A percentile compares a stretch with the other conserved stretches of the same genome.
These are phyloP conservation scores for Periplaneta americana DNA, from an alignment of 1,140 invertebrate species.

Conservation along the genomic window DNA sequence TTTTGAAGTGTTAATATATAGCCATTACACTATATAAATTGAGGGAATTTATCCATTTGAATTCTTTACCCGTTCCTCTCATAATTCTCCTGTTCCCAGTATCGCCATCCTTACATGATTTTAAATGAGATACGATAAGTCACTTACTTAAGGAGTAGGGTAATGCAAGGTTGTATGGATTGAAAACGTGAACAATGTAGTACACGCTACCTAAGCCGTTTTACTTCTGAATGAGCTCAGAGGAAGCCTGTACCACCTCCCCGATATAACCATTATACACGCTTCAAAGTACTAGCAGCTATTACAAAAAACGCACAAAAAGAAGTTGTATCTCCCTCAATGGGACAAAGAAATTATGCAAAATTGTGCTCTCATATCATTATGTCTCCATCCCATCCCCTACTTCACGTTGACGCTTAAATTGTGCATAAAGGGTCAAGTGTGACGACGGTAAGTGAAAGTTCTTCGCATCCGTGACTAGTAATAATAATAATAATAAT, in stretches of 20 bases:
- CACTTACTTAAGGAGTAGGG: too few relatives aligned
- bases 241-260: background rate
- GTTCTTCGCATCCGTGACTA: too few relatives aligned
- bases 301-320: background rate
- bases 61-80: too few relatives aligned
- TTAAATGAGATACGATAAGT: too few relatives aligned
- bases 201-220: background rate
- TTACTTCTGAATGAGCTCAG: background rate
- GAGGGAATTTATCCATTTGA: too few relatives aligned
- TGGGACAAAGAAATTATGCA: background rate
- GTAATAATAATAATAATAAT: too few relatives aligned
- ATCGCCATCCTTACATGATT: too few relatives aligned
- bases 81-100: too few relatives aligned
- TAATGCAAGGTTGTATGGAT: too few relatives aligned
- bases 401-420: background rate
- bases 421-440: background rate
- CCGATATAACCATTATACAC: background rate
- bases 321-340: background rate
- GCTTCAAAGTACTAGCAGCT: background rate
- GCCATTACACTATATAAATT: too few relatives aligned
- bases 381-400: background rate
- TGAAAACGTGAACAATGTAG: too few relatives aligned
- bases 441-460: background rate
- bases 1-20: too few relatives aligned
- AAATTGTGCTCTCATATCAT: background rate